phyloP scores from a whole-genome alignment of 2,888 invertebrate genomes.

The Syritta pipiens region DNA sequence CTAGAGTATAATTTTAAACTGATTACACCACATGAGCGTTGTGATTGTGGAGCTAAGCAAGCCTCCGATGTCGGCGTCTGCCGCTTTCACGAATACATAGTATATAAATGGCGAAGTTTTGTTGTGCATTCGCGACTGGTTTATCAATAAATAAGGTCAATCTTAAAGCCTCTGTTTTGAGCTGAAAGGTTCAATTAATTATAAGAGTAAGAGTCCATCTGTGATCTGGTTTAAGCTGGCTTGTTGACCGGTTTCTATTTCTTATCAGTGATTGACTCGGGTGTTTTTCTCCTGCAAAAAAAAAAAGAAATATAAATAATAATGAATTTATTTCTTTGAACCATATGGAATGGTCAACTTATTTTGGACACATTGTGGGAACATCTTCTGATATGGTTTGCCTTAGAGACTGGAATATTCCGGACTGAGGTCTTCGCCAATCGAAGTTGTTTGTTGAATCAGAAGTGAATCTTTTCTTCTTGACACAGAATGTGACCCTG shows the following conservation, averaged over 20 bases:
- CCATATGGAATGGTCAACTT: constrained; percentile 36
- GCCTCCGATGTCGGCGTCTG: not conserved
- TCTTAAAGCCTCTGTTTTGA: constrained; percentile 33
- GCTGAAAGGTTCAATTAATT: constrained; percentile 51
- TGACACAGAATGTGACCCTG: not conserved
- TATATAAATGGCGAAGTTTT: not conserved
- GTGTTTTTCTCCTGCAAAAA: constrained; percentile 8
- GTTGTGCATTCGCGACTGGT: constrained; percentile 4
- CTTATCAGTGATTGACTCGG: constrained; percentile 39
- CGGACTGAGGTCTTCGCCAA: not conserved
- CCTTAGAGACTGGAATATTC: constrained; percentile 14
- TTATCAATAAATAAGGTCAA: constrained; percentile 63
- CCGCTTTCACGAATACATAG: constrained; percentile 1
- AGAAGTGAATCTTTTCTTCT: not conserved
- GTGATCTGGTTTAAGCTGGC: constrained; percentile 25
- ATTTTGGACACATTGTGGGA: constrained; percentile 1
- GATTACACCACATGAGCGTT: constrained; percentile 12
- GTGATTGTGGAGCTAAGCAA: constrained; percentile 1
- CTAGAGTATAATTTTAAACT: constrained; percentile 12
- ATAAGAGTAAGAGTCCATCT: constrained; percentile 59
- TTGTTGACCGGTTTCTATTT: constrained; percentile 25
- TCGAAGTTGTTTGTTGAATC: constrained; percentile 4
- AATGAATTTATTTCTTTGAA: not conserved
- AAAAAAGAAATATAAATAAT: constrained; percentile 25
- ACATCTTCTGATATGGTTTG: not conserved